Evolutionary conservation across 2,797 vertebrate species (phyloP).

Genomic region (Scleropages formosus): DNA sequence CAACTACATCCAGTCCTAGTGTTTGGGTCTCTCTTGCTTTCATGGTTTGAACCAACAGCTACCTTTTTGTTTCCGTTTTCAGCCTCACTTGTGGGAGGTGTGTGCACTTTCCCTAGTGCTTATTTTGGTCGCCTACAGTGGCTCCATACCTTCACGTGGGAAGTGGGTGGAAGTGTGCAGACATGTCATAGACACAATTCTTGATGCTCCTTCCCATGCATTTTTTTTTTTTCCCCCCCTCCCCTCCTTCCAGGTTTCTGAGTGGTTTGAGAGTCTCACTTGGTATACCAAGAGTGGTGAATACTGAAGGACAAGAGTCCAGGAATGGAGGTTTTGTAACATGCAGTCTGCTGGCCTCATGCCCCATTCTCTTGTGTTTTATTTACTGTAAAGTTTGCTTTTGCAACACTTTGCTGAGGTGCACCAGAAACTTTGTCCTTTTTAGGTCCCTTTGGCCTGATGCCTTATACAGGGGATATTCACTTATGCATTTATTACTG

Average conservation of each 20-base stretch:
- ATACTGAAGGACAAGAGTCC: not conserved
- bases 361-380: not conserved
- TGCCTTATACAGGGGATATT: constrained; percentile 16
- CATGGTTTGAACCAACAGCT: not conserved
- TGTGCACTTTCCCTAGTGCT: not conserved
- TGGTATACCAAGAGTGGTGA: not conserved
- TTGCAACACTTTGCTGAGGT: not conserved
- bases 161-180: too few species aligned
- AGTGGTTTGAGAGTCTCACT: not conserved
- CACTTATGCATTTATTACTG: not conserved
- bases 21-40: not conserved
- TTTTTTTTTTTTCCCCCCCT: too few species aligned
- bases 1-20: too few species aligned
- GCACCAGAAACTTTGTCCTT: constrained; percentile 16
- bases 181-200: too few species aligned
- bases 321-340: not conserved
- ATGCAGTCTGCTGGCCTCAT: not conserved
- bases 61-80: not conserved
- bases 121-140: not conserved
- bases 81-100: not conserved
- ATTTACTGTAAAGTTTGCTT: not conserved
- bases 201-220: not conserved
- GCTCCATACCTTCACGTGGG: too few species aligned
- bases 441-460: not conserved
- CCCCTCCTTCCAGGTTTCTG: not conserved